Evolutionary conservation across 1,140 invertebrate species (phyloP).

Genomic region (Penaeus japonicus): DNA sequence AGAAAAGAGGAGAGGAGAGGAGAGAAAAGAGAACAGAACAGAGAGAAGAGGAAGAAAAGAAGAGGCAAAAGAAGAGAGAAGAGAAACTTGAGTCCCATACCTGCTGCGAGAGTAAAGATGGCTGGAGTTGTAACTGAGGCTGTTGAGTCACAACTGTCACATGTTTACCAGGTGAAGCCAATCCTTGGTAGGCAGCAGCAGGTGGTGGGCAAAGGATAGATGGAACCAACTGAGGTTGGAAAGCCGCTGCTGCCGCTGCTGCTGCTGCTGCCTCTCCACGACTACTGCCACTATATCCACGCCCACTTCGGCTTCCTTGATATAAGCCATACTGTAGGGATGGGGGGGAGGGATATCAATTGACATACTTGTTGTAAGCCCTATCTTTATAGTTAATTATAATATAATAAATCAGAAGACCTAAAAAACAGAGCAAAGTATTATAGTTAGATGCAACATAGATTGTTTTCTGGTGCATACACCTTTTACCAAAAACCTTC

Average conservation of each 20-base stretch:
- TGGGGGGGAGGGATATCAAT: neutral
- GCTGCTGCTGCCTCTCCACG: slow-evolving; percentile 62
- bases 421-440: too few species aligned
- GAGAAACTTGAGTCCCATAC: slow-evolving; percentile 63
- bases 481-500: too few species aligned
- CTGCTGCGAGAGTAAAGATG: slow-evolving; percentile 72
- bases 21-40: too few species aligned
- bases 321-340: slow-evolving; percentile 85
- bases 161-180: slow-evolving; percentile 85
- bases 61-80: too few species aligned
- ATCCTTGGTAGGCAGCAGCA: slow-evolving; percentile 76
- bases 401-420: too few species aligned
- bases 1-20: too few species aligned
- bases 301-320: slow-evolving; percentile 71
- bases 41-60: too few species aligned
- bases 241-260: slow-evolving; percentile 76
- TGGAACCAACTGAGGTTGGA: slow-evolving; percentile 85
- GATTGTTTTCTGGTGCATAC: too few species aligned
- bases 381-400: too few species aligned
- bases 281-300: slow-evolving; percentile 57
- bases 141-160: slow-evolving; percentile 84
- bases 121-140: slow-evolving; percentile 73
- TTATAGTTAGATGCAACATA: too few species aligned
- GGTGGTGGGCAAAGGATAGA: slow-evolving; percentile 85
- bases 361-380: neutral